phyloP scores from a whole-genome alignment of 2,888 invertebrate species.

The Stegana nigrithorax region DNA sequence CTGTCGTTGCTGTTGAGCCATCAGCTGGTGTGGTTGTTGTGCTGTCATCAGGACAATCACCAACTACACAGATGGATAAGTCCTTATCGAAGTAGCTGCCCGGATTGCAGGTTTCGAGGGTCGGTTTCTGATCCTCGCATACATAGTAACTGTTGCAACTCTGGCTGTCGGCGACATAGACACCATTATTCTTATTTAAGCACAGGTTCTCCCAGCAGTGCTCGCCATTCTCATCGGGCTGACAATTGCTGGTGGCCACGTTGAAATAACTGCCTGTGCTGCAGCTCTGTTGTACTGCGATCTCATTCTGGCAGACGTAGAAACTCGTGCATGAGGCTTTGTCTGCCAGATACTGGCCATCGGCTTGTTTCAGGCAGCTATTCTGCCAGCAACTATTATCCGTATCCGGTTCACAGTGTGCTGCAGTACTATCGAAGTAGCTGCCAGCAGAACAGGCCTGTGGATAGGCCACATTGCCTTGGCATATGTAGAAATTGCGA shows the following conservation, averaged over 20 bases:
- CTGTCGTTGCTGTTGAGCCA: neutral
- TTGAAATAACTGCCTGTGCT: slow-evolving; percentile 39
- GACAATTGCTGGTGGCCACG: slow-evolving; percentile 21
- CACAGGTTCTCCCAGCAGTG: slow-evolving; percentile 32
- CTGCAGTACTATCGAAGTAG: slow-evolving; percentile 30
- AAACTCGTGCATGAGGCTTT: slow-evolving; percentile 35
- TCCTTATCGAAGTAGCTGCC: slow-evolving; percentile 25
- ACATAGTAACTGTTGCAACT: neutral
- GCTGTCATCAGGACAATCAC: slow-evolving; percentile 23
- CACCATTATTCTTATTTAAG: neutral
- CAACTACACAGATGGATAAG: slow-evolving; percentile 22
- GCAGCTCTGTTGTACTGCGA: slow-evolving; percentile 37
- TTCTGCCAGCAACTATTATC: slow-evolving; percentile 40
- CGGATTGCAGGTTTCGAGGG: slow-evolving; percentile 23
- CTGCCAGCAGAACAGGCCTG: slow-evolving; percentile 42
- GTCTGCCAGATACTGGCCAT: slow-evolving; percentile 35
- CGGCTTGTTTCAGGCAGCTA: slow-evolving; percentile 30
- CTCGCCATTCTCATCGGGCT: slow-evolving; percentile 20
- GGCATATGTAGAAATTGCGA: slow-evolving; percentile 42
- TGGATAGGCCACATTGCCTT: slow-evolving; percentile 34
- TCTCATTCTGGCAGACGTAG: slow-evolving; percentile 35
- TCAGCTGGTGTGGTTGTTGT: neutral
- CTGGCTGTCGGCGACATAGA: neutral
- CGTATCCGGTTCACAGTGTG: slow-evolving; percentile 40
- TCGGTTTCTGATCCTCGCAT: neutral